A percentile compares a stretch with the other conserved stretches of the same genome.
These are phyloP conservation scores for Megaustenia siamemsis DNA, from an alignment of 2,888 invertebrate genomes.

Conservation along the genomic window DNA sequence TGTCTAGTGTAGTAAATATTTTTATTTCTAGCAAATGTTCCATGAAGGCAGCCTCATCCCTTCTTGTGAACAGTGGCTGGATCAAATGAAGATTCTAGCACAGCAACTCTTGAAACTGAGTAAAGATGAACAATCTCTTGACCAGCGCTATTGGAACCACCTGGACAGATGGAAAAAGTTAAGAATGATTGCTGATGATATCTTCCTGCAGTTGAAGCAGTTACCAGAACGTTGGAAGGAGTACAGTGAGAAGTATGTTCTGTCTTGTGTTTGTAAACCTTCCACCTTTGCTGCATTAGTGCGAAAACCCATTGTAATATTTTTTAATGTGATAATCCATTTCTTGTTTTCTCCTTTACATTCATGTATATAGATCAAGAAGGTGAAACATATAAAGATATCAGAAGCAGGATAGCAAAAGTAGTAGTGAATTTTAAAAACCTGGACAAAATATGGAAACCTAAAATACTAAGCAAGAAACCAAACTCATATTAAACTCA, in stretches of 20 bases:
- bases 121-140: conserved; percentile 85
- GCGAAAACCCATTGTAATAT: background rate
- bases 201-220: conserved; percentile 88
- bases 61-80: conserved; percentile 84
- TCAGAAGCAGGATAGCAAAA: too few species aligned
- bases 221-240: conserved; percentile 94
- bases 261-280: background rate
- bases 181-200: conserved; percentile 86
- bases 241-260: conserved; percentile 86
- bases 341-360: too few species aligned
- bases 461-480: too few species aligned
- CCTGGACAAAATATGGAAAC: too few species aligned
- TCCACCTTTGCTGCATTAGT: background rate
- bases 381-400: too few species aligned
- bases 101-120: conserved; percentile 86
- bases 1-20: too few species aligned
- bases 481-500: too few species aligned
- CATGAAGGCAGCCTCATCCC: conserved; percentile 72
- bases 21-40: conserved; percentile 78
- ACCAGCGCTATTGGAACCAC: conserved; percentile 85
- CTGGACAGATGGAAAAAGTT: conserved; percentile 88
- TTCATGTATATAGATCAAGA: too few species aligned
- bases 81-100: conserved; percentile 88
- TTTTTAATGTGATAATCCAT: background rate
- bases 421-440: too few species aligned